These are phyloP conservation scores for Cossypha dichroa DNA, from an alignment of 2,797 vertebrate species.

Conservation along the genomic window DNA sequence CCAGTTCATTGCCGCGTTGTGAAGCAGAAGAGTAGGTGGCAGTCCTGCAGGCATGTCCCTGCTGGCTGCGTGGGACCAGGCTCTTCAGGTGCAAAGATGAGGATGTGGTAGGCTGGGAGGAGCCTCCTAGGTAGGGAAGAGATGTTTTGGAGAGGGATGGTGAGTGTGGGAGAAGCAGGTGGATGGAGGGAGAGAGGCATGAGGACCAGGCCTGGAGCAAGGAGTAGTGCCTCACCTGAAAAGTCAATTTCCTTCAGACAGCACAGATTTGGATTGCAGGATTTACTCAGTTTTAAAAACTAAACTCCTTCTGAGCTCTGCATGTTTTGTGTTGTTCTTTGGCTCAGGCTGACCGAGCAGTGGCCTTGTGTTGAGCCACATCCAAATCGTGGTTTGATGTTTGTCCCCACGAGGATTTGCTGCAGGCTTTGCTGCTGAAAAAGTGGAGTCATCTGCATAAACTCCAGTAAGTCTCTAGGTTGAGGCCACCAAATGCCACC, in stretches of 20 bases:
- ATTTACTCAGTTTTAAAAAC: neutral
- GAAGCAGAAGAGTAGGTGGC: neutral
- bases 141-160: neutral
- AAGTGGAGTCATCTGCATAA: slow-evolving; percentile 1
- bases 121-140: neutral
- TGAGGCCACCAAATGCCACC: neutral
- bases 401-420: slow-evolving; percentile 48
- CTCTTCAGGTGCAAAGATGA: neutral
- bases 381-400: slow-evolving; percentile 59
- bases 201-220: neutral
- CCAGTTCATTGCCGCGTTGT: neutral
- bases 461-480: neutral
- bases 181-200: neutral
- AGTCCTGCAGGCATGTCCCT: neutral
- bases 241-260: neutral
- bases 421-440: slow-evolving; percentile 36
- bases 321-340: slow-evolving; percentile 37
- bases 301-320: neutral
- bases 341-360: neutral
- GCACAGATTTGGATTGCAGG: slow-evolving; percentile 2
- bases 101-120: neutral
- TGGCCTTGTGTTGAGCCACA: slow-evolving; percentile 35
- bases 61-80: neutral
- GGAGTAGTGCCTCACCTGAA: neutral
- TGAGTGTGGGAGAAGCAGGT: neutral